These are phyloP conservation scores for Cantharis flavilabris DNA, from an alignment of 2,888 invertebrate species.

Conservation along the genomic window DNA sequence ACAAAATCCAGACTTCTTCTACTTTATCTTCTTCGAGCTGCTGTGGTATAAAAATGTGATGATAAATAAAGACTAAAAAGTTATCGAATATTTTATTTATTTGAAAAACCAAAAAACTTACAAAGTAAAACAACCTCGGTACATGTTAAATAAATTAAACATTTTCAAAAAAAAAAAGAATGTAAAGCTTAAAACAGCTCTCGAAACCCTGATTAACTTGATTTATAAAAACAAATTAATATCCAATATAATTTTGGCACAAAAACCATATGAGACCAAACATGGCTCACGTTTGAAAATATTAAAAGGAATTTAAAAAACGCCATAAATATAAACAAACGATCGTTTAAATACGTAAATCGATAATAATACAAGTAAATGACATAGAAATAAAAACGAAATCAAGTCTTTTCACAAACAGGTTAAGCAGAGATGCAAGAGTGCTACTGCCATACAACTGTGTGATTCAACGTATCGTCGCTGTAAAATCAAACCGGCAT, in stretches of 20 bases:
- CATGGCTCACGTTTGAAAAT: background rate
- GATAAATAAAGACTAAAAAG: background rate
- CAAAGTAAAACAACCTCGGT: conserved; percentile 57
- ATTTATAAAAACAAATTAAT: conserved; percentile 47
- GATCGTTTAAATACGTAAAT: conserved; percentile 14
- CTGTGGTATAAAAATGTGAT: background rate
- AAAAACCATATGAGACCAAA: conserved; percentile 13
- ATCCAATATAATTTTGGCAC: conserved; percentile 40
- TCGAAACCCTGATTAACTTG: conserved; percentile 62
- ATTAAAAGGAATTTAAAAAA: conserved; percentile 8
- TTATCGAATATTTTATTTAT: conserved; percentile 48
- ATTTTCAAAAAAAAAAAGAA: conserved; percentile 52
- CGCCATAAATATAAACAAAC: conserved; percentile 11
- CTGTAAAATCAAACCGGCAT: no score
- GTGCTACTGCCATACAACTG: conserved; percentile 41
- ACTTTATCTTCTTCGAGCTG: no score
- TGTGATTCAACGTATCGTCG: background rate
- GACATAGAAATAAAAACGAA: background rate
- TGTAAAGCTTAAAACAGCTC: conserved; percentile 59
- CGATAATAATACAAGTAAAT: conserved; percentile 21
- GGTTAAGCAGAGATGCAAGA: conserved; percentile 57
- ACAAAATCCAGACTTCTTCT: no score
- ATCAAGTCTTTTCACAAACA: conserved; percentile 34
- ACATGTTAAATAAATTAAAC: conserved; percentile 57
- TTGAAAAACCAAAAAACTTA: conserved; percentile 57